Evolutionary conservation across 2,888 invertebrate genomes (phyloP).

Genomic region (Acleris literana): DNA sequence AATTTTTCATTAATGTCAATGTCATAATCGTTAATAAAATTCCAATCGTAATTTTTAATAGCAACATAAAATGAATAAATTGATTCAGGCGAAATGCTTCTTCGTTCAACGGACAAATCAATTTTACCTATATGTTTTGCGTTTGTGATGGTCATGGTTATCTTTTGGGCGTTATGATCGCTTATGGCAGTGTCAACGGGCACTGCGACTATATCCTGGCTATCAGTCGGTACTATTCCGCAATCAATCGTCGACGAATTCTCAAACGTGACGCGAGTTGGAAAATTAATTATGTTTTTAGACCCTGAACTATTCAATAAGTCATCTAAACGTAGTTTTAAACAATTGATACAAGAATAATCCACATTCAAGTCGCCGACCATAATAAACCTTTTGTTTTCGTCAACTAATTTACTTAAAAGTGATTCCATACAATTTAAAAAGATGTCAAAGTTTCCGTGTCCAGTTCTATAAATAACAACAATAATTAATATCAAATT

Average conservation of each 20-base stretch:
- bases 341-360: constrained; percentile 1
- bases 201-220: not conserved
- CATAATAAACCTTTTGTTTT: constrained; percentile 18
- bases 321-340: not conserved
- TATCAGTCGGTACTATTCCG: not conserved
- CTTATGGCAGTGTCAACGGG: constrained; percentile 4
- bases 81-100: not conserved
- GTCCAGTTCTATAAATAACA: constrained; percentile 2
- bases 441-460: constrained; percentile 10
- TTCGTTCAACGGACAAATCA: not conserved
- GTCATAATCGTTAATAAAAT: not conserved
- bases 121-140: not conserved
- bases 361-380: constrained; percentile 18
- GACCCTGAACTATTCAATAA: not conserved
- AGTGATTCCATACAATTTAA: constrained; percentile 3
- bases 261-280: constrained; percentile 1
- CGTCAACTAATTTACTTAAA: constrained; percentile 3
- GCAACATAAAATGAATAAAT: constrained; percentile 8
- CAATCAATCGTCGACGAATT: constrained; percentile 2
- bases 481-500: constrained; percentile 1
- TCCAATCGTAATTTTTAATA: constrained; percentile 4
- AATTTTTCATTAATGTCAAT: constrained; percentile 11
- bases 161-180: constrained; percentile 10
- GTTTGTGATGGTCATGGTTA: not conserved
- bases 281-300: constrained; percentile 1